Evolutionary conservation across 2,797 vertebrate species (phyloP), one percentile per base, ranked within the genome.

Genomic region (Gymnothorax reevesii): DNA sequence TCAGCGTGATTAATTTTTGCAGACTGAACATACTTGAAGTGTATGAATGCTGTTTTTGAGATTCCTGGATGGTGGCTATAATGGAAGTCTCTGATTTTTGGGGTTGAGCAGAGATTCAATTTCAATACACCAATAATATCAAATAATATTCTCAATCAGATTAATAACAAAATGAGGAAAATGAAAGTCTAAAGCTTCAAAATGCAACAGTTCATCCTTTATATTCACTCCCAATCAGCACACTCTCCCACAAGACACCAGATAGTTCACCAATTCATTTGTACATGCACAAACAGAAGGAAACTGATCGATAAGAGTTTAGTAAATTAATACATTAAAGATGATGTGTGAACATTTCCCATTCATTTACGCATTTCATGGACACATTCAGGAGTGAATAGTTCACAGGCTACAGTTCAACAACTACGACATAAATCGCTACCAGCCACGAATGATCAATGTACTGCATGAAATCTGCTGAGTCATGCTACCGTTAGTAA

Each of bases 391-490:
- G 6, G 10, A n/a, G n/a, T 20, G 20, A 27, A 69, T 17, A 73
- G 69, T 77, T 77, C 15, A 77, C 73, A 49, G 73, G 52, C 77
- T 54, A 80, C 1, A n/a, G 52, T 55, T 22, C 77, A 80, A 25
- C 64, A 25, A 69, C 64, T 2, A n/a, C 0, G 20, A 62, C 60
- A 62, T 17, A 62, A 13, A 49, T 52, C 77, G 12, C 75, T 79
- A 69, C n/a, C 75, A 57, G 9, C 66, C n/a, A 71, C 66, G 52
- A 71, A 83, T 86, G 66, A 62, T 69, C 3, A 83, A 59, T 66
- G 25, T 73, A 59, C 33, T 86, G 33, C 33, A 42, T 42, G 33
- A 73, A 77, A 52, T 69, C 79, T 27, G 71, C 52, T 15, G 25
- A 49, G 59, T 20, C 60, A 33, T 62, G 57, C 71, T 25, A 73